phyloP scores from a whole-genome alignment of 2,797 vertebrate species.

The Kryptolebias ocellatus region DNA sequence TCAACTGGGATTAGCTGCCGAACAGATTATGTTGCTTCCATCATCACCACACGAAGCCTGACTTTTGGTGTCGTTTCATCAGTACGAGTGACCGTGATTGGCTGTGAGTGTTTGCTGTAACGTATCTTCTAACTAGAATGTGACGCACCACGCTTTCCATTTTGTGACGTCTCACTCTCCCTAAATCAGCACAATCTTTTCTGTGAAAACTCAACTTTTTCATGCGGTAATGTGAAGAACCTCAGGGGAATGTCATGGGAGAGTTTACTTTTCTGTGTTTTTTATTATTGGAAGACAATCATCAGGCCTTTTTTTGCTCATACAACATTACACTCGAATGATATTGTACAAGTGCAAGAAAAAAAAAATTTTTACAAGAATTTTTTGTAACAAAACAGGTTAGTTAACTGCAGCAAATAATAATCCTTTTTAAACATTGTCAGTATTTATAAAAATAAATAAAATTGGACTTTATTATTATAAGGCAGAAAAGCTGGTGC shows the following conservation, averaged over 20 bases:
- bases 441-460: slow-evolving; percentile 33
- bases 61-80: background rate
- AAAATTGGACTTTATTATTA: slow-evolving; percentile 3
- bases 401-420: background rate
- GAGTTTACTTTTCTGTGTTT: background rate
- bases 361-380: background rate
- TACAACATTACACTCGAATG: slow-evolving; percentile 19
- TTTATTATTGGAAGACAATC: background rate
- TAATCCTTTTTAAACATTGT: slow-evolving; percentile 6
- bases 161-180: background rate
- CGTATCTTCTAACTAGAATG: background rate
- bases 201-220: background rate
- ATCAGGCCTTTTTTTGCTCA: background rate
- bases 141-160: background rate
- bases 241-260: slow-evolving; percentile 12
- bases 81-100: background rate
- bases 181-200: background rate
- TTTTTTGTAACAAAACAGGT: background rate
- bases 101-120: background rate
- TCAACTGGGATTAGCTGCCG: too few species aligned
- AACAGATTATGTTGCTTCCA: too few species aligned
- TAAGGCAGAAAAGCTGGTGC: slow-evolving; percentile 1
- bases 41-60: background rate
- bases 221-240: background rate
- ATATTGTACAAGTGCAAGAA: background rate